Evolutionary conservation across 2,113 vertebrate species (phyloP), one percentile per base, ranked within the genome.

Genomic region (Hyperopisus bebe): DNA sequence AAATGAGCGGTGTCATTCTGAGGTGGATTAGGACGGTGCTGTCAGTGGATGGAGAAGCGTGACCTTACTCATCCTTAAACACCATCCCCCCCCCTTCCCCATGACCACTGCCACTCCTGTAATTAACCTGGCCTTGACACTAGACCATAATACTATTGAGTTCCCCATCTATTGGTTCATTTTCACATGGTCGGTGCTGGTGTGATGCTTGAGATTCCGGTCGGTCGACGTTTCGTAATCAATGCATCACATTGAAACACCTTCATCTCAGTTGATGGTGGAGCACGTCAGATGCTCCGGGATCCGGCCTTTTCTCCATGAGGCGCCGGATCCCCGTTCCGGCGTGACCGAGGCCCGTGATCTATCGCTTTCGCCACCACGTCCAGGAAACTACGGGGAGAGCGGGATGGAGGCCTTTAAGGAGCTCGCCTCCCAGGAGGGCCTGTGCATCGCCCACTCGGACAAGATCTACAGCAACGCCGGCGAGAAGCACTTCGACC

Each of bases 391-490:
- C 94, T 99, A 99, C 24, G 98, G 98, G 0, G 98, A 99, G 93
- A 99, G 98, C 15, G 98, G 98, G 90, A 99, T 99, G 98, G 98
- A 99, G 53, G 98, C 98, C 62, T 99, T 99, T 94, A 99, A 98
- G 92, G 98, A 99, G 93, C 91, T 99, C 85, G 98, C 97, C 70
- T 95, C 98, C 27, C 98, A 98, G 93, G 98, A 98, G 85, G 98
- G 98, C 48, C 95, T 99, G 88, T 99, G 98, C 93, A 97, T 99
- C 88, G 97, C 98, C 86, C 97, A 98, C 90, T 98, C 98, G 8
- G 98, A 99, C 95, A 99, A 99, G 94, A 99, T 99, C 96, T 99
- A 99, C 95, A 99, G 98, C 95, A 99, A 99, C 0, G 98, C 98
- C 0, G 98, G 98, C 0, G 98, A 99, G 92, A 99, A 97, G 94